These are phyloP conservation scores for Drosophila suzukii DNA, from an alignment of 1,140 invertebrate species.

Conservation along the genomic window DNA sequence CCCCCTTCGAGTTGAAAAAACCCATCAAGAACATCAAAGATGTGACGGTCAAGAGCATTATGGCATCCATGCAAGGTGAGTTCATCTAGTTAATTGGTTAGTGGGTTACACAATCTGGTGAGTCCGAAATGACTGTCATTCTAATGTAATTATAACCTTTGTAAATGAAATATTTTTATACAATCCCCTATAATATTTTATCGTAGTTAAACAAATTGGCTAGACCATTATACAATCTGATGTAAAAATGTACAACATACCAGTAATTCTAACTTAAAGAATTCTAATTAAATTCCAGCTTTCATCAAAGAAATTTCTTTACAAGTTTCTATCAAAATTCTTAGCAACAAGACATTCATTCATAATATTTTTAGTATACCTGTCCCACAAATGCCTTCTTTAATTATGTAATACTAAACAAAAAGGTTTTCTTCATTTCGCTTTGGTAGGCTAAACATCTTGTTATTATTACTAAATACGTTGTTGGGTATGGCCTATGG, in stretches of 20 bases:
- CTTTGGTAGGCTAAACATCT: neutral
- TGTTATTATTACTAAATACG: neutral
- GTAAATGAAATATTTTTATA: no score
- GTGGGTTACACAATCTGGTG: no score
- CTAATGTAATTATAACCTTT: no score
- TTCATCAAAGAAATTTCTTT: neutral
- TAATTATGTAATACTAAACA: neutral
- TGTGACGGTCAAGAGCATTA: constrained; percentile 56
- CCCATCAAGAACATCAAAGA: constrained; percentile 86
- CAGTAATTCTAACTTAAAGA: neutral
- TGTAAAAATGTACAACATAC: neutral
- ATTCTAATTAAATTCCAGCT: neutral
- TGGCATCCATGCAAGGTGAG: constrained; percentile 56
- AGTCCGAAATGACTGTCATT: no score
- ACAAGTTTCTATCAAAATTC: neutral
- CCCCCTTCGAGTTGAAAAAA: constrained; percentile 85
- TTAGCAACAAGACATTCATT: neutral
- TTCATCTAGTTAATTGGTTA: neutral
- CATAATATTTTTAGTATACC: neutral
- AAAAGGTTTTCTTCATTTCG: neutral
- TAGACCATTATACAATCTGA: neutral
- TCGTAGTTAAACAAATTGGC: no score
- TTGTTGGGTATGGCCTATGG: neutral
- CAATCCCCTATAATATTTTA: no score
- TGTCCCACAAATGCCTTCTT: no score